phyloP scores from a whole-genome alignment of 2,888 invertebrate genomes.

The Pandemis heparana region DNA sequence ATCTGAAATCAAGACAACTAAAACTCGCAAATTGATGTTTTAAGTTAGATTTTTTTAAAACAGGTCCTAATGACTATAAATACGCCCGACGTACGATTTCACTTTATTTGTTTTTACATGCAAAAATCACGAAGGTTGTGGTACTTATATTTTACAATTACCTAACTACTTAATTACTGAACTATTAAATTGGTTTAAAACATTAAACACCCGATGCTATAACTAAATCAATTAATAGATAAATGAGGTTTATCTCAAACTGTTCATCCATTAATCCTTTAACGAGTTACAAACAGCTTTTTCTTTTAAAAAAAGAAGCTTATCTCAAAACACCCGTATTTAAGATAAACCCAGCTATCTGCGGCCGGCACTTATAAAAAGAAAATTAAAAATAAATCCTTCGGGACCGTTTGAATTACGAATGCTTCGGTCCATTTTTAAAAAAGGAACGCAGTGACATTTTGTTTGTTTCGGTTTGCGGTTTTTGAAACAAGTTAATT shows the following conservation, averaged over 20 bases:
- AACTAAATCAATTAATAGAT: conserved; percentile 28
- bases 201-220: conserved; percentile 1
- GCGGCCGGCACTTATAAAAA: conserved; percentile 53
- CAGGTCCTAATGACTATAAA: not conserved
- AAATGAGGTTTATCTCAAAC: conserved; percentile 33
- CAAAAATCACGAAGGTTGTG: not conserved
- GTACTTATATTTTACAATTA: not conserved
- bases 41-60: not conserved
- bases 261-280: conserved; percentile 35
- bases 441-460: conserved; percentile 40
- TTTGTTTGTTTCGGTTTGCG: conserved; percentile 37
- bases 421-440: conserved; percentile 28
- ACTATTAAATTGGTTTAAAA: not conserved
- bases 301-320: conserved; percentile 56
- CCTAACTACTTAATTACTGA: not conserved
- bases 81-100: not conserved
- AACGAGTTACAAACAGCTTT: conserved; percentile 35
- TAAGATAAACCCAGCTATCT: conserved; percentile 72
- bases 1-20: no score
- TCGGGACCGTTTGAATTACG: conserved; percentile 35
- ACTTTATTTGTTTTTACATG: not conserved
- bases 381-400: conserved; percentile 47
- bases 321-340: conserved; percentile 70
- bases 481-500: conserved; percentile 43
- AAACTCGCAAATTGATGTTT: not conserved